phyloP scores from a whole-genome alignment of 2,113 vertebrate genomes.

The Cyphomyrus plagiostoma region DNA sequence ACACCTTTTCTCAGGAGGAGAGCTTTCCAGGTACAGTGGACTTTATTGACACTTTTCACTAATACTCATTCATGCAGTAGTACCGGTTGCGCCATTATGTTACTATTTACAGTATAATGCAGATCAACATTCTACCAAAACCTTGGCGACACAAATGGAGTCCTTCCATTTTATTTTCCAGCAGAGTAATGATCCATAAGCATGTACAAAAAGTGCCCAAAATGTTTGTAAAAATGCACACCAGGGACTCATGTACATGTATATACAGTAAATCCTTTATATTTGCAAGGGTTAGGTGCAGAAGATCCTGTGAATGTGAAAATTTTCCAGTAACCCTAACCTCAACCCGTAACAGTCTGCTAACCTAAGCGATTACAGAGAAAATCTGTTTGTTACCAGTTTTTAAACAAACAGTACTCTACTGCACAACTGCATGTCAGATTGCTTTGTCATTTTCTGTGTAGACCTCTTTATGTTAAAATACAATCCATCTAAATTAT shows the following conservation, averaged over 20 bases:
- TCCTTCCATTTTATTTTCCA: conserved; percentile 18
- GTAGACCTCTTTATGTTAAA: neutral
- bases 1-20: conserved; percentile 71
- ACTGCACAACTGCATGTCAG: no score
- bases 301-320: neutral
- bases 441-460: no score
- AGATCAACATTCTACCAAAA: neutral
- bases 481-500: neutral
- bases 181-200: neutral
- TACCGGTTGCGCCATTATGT: neutral
- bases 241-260: neutral
- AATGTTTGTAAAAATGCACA: neutral
- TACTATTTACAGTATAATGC: neutral
- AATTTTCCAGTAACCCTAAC: no score
- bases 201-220: neutral
- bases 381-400: no score
- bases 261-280: neutral
- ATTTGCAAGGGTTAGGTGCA: neutral
- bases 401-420: no score
- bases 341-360: no score
- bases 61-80: neutral
- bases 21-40: conserved; percentile 66
- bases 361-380: no score
- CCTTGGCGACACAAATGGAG: neutral
- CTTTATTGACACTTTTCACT: neutral